Base-by-base conservation (phyloP, 2,797 vertebrate species). In the Onychomys arenicola region DNA sequence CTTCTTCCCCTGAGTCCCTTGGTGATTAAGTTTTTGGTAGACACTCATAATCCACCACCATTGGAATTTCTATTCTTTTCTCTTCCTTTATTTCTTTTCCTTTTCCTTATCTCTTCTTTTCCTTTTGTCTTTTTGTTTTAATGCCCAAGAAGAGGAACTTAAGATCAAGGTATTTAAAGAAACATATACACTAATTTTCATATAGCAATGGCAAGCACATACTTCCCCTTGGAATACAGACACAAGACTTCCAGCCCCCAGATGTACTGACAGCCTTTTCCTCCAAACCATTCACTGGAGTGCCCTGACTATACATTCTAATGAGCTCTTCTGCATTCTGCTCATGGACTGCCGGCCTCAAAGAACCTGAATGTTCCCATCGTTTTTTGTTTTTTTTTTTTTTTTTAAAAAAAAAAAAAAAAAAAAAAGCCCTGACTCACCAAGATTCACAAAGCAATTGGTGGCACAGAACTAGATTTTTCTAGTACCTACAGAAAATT, bases 381-480 rank as follows among this genome's bases (percentile, higher is more conserved):
- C 89, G 16, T 90, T 92, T 89, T n/a, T n/a, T n/a, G n/a, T n/a
- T n/a, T n/a, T n/a, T n/a, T n/a, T n/a, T n/a, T n/a, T n/a, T n/a
- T n/a, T n/a, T n/a, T n/a, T n/a, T n/a, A n/a, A n/a, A n/a, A n/a
- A n/a, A n/a, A n/a, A n/a, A n/a, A n/a, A n/a, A n/a, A n/a, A n/a
- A n/a, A 87, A 0, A 21, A 95, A 80, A 92, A 96, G 86, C 43
- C 92, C 95, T 87, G 96, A 96, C 95, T 97, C 96, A 97, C 85
- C 95, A 96, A 95, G 89, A 97, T 97, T 95, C 96, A 91, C 95
- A 95, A 95, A 87, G 95, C 86, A 96, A 96, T 96, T 95, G 91
- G 92, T 21, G 4, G 89, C 55, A 73, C 88, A 91, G 97, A 97
- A 92, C 82, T 69, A 96, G 95, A 77, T 80, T 95, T 67, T 96